phyloP scores from a whole-genome alignment of 2,797 vertebrate genomes.

The Glossophaga mutica region DNA sequence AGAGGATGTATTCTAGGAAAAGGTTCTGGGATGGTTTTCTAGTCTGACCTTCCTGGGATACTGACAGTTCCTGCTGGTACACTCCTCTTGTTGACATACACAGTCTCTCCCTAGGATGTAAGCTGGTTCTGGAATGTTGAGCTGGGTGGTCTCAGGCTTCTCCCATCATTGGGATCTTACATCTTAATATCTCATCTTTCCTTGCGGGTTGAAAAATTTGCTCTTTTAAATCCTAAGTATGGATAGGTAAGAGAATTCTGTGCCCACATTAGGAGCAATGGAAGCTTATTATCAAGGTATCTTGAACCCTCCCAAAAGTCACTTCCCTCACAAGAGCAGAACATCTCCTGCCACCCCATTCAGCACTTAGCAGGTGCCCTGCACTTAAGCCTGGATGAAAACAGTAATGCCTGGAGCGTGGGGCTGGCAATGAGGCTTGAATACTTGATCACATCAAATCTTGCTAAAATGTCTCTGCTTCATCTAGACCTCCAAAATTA shows the following conservation, averaged over 20 bases:
- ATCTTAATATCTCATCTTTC: background rate
- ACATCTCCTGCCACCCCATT: background rate
- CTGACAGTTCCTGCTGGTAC: background rate
- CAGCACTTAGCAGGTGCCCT: background rate
- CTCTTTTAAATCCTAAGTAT: background rate
- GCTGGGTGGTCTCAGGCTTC: background rate
- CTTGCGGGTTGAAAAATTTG: background rate
- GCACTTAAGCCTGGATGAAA: background rate
- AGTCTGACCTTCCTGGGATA: background rate
- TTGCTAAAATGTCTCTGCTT: background rate
- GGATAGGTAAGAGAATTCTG: background rate
- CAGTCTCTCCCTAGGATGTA: background rate
- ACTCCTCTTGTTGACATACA: background rate
- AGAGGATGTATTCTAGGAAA: too few relatives aligned
- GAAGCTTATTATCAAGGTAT: background rate
- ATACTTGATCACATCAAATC: background rate
- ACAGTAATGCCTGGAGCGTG: rapidly evolving
- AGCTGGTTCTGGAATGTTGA: background rate
- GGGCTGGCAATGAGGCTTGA: background rate
- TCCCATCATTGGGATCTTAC: background rate
- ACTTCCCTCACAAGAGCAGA: background rate
- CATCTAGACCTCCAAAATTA: background rate
- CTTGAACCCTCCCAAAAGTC: background rate
- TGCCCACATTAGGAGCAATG: background rate
- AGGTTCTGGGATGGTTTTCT: background rate